A percentile compares a stretch with the other conserved stretches of the same genome.
These are phyloP conservation scores for Silurus glanis DNA, from an alignment of 2,113 vertebrate species.

Conservation along the genomic window DNA sequence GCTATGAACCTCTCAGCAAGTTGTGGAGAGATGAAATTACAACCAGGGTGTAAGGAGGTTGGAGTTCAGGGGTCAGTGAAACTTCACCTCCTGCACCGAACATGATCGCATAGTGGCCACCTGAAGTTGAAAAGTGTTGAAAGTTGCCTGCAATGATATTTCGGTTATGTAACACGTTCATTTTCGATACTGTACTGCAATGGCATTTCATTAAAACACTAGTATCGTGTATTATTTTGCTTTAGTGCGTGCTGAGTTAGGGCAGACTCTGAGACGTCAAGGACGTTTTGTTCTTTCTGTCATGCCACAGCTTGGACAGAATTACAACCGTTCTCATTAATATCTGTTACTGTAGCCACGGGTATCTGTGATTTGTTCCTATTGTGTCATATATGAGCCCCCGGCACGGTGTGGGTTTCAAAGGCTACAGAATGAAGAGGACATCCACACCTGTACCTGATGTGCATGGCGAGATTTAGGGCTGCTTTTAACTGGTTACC, in stretches of 20 bases:
- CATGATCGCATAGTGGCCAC: not conserved
- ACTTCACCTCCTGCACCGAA: slow-evolving; percentile 27
- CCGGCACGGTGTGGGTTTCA: slow-evolving; percentile 50
- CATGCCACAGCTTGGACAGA: not conserved
- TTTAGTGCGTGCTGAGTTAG: not conserved
- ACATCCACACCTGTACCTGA: slow-evolving; percentile 29
- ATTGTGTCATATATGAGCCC: slow-evolving; percentile 37
- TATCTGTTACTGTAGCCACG: slow-evolving; percentile 43
- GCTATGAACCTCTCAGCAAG: slow-evolving; percentile 17
- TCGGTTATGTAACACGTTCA: not conserved
- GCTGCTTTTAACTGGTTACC: not conserved
- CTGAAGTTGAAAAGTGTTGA: not conserved
- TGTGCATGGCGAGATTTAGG: not conserved
- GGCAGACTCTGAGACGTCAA: not conserved
- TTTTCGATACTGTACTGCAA: not conserved
- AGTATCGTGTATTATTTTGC: not conserved
- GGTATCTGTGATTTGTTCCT: slow-evolving; percentile 32
- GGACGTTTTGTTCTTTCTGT: slow-evolving; percentile 10
- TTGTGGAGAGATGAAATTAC: slow-evolving; percentile 42
- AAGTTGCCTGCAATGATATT: not conserved
- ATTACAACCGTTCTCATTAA: slow-evolving; percentile 44
- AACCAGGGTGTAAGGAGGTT: slow-evolving; percentile 21
- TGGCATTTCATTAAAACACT: not conserved
- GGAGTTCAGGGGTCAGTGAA: slow-evolving; percentile 31
- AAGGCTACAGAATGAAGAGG: slow-evolving; percentile 21